Evolutionary conservation across 2,888 invertebrate species (phyloP).

Genomic region (Ichneumoninae sp.): DNA sequence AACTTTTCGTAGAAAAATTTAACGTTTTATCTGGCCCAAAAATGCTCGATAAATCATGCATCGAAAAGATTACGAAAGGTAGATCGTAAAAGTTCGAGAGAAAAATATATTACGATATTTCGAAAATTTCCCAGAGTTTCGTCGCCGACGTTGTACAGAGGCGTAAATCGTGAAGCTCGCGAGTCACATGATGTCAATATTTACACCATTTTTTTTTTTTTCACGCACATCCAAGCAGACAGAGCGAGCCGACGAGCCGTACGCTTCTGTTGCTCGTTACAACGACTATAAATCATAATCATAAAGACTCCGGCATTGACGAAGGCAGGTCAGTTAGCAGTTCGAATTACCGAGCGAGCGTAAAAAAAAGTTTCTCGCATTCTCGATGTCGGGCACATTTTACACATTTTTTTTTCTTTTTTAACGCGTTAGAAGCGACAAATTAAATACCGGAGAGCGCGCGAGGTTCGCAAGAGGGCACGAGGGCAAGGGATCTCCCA

Average conservation of each 20-base stretch:
- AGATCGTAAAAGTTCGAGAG: neutral
- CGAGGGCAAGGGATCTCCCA: conserved; percentile 40
- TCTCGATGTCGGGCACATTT: neutral
- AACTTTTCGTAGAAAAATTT: neutral
- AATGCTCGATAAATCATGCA: neutral
- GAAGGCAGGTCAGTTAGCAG: conserved; percentile 26
- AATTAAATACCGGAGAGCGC: conserved; percentile 18
- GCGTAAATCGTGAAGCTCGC: conserved; percentile 21
- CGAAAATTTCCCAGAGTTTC: neutral
- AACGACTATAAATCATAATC: conserved; percentile 14
- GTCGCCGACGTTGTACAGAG: neutral
- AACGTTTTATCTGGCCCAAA: neutral
- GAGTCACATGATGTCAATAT: conserved; percentile 48
- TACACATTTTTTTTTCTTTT: neutral
- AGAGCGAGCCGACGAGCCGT: neutral
- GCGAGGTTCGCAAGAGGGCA: conserved; percentile 4
- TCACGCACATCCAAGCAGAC: neutral
- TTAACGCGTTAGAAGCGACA: neutral
- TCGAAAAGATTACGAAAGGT: neutral
- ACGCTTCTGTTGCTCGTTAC: conserved; percentile 1
- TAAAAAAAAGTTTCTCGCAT: neutral
- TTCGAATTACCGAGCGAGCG: neutral
- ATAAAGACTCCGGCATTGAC: conserved; percentile 8
- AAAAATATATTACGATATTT: neutral
- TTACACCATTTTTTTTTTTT: neutral